phyloP scores from a whole-genome alignment of 2,888 invertebrate genomes.

The Spialia ferax region DNA sequence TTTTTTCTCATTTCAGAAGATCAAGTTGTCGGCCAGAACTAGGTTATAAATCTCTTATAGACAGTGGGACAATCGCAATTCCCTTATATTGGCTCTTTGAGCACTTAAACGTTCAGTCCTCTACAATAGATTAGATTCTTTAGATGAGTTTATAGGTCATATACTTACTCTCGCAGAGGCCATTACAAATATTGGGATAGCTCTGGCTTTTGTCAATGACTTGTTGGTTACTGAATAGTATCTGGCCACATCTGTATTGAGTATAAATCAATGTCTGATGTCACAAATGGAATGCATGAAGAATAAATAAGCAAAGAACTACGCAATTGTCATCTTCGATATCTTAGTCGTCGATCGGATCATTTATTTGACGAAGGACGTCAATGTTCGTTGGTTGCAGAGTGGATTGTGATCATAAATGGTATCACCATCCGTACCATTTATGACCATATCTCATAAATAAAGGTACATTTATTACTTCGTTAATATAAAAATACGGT shows the following conservation, averaged over 20 bases:
- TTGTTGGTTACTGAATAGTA: background rate
- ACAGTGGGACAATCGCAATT: slow-evolving; percentile 12
- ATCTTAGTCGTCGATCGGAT: too few relatives aligned
- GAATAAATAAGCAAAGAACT: too few relatives aligned
- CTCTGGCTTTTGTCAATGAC: background rate
- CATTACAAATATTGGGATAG: slow-evolving; percentile 11
- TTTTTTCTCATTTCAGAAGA: background rate
- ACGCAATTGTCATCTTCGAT: too few relatives aligned
- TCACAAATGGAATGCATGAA: too few relatives aligned
- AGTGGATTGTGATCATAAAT: too few relatives aligned
- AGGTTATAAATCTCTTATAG: slow-evolving; percentile 25
- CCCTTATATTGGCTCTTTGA: slow-evolving; percentile 21
- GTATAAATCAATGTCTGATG: background rate
- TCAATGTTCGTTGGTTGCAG: too few relatives aligned
- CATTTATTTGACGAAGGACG: too few relatives aligned
- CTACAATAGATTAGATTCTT: slow-evolving; percentile 11
- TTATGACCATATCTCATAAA: too few relatives aligned
- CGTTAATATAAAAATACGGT: too few relatives aligned
- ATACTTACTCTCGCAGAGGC: slow-evolving; percentile 1
- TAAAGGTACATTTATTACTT: too few relatives aligned
- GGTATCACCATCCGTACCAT: too few relatives aligned
- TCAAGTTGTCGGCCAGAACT: slow-evolving; percentile 4
- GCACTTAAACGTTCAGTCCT: background rate
- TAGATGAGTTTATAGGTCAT: slow-evolving; percentile 16
- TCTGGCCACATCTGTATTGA: background rate